These are phyloP conservation scores for Salminus brasiliensis DNA, from an alignment of 2,113 vertebrate genomes.

Conservation along the genomic window DNA sequence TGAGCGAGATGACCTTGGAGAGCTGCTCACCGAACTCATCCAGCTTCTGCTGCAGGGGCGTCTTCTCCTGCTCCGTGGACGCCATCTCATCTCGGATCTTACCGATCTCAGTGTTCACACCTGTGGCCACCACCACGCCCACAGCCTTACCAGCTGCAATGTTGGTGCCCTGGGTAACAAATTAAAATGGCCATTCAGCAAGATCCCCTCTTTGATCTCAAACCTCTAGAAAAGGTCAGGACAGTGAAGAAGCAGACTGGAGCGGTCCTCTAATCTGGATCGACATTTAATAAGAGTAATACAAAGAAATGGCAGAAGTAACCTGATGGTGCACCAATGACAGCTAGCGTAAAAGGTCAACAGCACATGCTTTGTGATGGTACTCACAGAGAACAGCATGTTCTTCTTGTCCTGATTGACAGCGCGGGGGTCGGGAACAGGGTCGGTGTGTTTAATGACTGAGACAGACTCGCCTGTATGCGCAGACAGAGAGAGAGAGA, in stretches of 20 bases:
- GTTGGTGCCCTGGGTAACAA: conserved; percentile 87
- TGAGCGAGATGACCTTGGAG: conserved; percentile 97
- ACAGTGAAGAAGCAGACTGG: not conserved
- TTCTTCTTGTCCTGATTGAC: conserved; percentile 99
- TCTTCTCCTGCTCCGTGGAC: conserved; percentile 93
- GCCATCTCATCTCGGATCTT: conserved; percentile 99
- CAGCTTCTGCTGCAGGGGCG: conserved; percentile 94
- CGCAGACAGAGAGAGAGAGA: not conserved
- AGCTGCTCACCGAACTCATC: conserved; percentile 98
- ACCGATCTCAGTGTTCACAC: conserved; percentile 94
- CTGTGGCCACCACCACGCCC: conserved; percentile 92
- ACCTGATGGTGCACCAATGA: not conserved
- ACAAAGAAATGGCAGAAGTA: conserved; percentile 10
- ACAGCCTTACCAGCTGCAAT: conserved; percentile 94
- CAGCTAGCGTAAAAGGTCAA: conserved; percentile 20
- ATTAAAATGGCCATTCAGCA: not conserved
- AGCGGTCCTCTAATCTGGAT: not conserved
- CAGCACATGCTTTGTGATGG: not conserved
- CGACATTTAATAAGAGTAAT: not conserved
- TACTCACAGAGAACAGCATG: conserved; percentile 97
- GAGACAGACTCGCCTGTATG: conserved; percentile 92
- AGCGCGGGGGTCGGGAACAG: conserved; percentile 95
- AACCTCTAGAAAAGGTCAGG: conserved; percentile 20
- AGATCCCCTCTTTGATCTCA: no score
- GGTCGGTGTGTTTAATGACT: conserved; percentile 98